Evolutionary conservation across 1,140 invertebrate species (phyloP).

Genomic region (Hycleus cichorii): DNA sequence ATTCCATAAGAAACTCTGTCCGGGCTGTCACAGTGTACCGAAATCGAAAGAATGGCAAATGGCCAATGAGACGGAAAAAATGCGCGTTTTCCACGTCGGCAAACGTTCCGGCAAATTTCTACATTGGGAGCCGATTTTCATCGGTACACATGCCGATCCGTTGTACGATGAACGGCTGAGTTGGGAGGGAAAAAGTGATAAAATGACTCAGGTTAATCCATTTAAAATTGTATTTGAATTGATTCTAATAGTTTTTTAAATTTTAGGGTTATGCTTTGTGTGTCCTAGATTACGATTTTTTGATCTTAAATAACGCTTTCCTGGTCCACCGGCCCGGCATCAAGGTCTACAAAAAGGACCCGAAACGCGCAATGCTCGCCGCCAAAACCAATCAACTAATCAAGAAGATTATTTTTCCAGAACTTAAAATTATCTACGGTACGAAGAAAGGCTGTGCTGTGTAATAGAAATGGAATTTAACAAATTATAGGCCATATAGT

Average conservation of each 20-base stretch:
- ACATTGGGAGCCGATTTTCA: constrained; percentile 88
- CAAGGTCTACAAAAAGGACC: constrained; percentile 70
- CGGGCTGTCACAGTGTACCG: constrained; percentile 82
- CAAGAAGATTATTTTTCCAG: constrained; percentile 72
- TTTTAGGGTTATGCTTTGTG: constrained; percentile 77
- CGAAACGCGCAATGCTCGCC: constrained; percentile 64
- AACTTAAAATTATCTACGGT: constrained; percentile 77
- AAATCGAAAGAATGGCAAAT: constrained; percentile 76
- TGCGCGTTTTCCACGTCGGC: constrained; percentile 77
- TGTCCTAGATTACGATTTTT: constrained; percentile 81
- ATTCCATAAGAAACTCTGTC: constrained; percentile 85
- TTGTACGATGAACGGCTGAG: constrained; percentile 81
- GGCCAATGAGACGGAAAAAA: constrained; percentile 55
- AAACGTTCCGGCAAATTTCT: constrained; percentile 71
- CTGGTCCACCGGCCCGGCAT: constrained; percentile 82
- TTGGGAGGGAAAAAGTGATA: constrained; percentile 86
- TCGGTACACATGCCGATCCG: constrained; percentile 78
- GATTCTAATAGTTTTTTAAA: constrained; percentile 9
- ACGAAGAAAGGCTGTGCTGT: constrained; percentile 71
- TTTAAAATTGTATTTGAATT: neutral
- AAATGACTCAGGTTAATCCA: constrained; percentile 79
- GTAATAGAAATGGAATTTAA: constrained; percentile 42
- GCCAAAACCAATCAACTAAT: constrained; percentile 73
- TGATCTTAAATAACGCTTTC: constrained; percentile 84
- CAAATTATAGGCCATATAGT: neutral